These are phyloP conservation scores for Notolabrus celidotus DNA, from an alignment of 2,797 vertebrate genomes.

Conservation along the genomic window DNA sequence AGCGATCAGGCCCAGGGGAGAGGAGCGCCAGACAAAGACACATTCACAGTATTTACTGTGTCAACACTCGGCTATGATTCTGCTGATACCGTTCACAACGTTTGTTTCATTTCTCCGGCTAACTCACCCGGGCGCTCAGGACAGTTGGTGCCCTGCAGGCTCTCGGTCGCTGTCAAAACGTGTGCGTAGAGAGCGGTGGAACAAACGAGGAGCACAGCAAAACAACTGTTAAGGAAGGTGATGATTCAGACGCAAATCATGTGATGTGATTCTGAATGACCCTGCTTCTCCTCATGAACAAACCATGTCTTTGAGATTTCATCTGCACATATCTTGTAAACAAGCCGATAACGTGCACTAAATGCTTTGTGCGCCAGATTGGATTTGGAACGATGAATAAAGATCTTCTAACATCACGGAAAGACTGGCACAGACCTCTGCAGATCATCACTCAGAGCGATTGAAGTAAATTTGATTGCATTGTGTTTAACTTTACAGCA, in stretches of 20 bases:
- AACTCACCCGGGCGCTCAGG: neutral
- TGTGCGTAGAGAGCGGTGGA: neutral
- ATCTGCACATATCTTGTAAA: slow-evolving; percentile 21
- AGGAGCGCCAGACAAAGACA: slow-evolving; percentile 20
- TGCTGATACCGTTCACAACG: slow-evolving; percentile 29
- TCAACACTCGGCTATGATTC: slow-evolving; percentile 41
- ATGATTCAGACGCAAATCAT: slow-evolving; percentile 23
- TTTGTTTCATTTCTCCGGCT: slow-evolving; percentile 21
- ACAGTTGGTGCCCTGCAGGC: slow-evolving; percentile 8
- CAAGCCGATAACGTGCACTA: slow-evolving; percentile 28
- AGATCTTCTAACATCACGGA: slow-evolving; percentile 69
- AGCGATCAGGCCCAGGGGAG: slow-evolving; percentile 4
- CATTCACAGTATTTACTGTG: slow-evolving; percentile 30
- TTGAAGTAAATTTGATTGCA: slow-evolving; percentile 77
- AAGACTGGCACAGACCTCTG: slow-evolving; percentile 55
- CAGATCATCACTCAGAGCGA: slow-evolving; percentile 74
- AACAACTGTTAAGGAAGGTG: neutral
- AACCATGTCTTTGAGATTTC: slow-evolving; percentile 18
- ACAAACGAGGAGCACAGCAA: neutral
- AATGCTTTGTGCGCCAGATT: slow-evolving; percentile 41
- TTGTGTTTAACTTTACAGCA: slow-evolving; percentile 82
- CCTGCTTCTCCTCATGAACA: slow-evolving; percentile 10
- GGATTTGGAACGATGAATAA: slow-evolving; percentile 67
- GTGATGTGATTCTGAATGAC: slow-evolving; percentile 11
- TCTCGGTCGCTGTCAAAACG: slow-evolving; percentile 12